phyloP scores from a whole-genome alignment of 2,888 invertebrate species.

The Apoderus coryli region DNA sequence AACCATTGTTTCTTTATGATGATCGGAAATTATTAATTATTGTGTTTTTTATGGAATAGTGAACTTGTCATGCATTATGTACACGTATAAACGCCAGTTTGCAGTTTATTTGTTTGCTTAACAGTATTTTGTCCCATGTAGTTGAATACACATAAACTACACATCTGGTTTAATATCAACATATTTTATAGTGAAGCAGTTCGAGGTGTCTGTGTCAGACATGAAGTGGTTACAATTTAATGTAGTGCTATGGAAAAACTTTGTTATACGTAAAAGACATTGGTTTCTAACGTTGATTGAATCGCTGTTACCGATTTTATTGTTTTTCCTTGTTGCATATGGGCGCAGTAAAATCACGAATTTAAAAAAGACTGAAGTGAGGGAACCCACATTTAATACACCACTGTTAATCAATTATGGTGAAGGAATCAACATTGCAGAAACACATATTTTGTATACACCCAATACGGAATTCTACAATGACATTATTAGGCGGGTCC shows the following conservation, averaged over 20 bases:
- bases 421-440: slow-evolving; percentile 14
- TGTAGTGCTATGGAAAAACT: slow-evolving; percentile 29
- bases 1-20: no score
- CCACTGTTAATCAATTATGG: slow-evolving; percentile 12
- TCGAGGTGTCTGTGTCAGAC: no score
- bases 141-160: no score
- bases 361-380: slow-evolving; percentile 25
- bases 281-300: slow-evolving; percentile 27
- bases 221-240: no score
- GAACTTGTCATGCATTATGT: no score
- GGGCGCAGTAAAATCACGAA: slow-evolving; percentile 25
- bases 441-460: slow-evolving; percentile 22
- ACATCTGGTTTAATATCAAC: no score
- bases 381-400: slow-evolving; percentile 21
- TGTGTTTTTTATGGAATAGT: no score
- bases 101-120: no score
- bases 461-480: slow-evolving; percentile 24
- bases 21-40: no score
- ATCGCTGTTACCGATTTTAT: slow-evolving; percentile 24
- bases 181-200: no score
- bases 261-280: slow-evolving; percentile 26
- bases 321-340: slow-evolving; percentile 29
- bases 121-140: no score
- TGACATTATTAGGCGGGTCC: slow-evolving; percentile 24
- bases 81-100: no score